Conservation (phyloP, 2,797 vertebrate genomes). For the Sebastes miniatus region DNA sequence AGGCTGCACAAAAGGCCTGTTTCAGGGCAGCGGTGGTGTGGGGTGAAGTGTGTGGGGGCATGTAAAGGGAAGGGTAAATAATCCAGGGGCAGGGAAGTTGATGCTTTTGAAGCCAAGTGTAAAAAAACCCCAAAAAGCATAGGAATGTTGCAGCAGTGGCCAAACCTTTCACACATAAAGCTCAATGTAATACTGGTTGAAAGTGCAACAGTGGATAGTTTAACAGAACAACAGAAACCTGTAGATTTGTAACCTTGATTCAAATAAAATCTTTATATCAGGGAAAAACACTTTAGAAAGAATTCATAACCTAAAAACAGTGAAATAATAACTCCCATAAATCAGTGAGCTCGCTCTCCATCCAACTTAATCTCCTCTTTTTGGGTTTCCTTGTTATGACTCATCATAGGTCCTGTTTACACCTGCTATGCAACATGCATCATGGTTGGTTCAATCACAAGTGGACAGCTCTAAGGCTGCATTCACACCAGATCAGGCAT, state of each 20-base stretch:
- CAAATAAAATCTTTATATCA: neutral
- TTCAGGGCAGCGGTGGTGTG: conserved; percentile 24
- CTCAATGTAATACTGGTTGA: neutral
- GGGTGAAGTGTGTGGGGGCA: conserved; percentile 1
- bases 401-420: too few species aligned
- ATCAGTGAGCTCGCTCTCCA: too few species aligned
- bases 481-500: too few species aligned
- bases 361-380: too few species aligned
- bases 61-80: neutral
- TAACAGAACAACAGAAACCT: neutral
- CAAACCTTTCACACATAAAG: neutral
- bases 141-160: neutral
- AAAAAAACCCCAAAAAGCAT: neutral
- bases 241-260: neutral
- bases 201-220: neutral
- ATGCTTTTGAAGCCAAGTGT: neutral
- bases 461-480: too few species aligned
- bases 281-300: neutral
- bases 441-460: too few species aligned
- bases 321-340: neutral
- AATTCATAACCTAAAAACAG: neutral
- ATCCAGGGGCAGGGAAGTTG: neutral
- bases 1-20: conserved; percentile 13
- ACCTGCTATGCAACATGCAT: too few species aligned
- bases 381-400: too few species aligned